Evolutionary conservation across 2,113 vertebrate species (phyloP).

Genomic region (Campylomormyrus numenius): DNA sequence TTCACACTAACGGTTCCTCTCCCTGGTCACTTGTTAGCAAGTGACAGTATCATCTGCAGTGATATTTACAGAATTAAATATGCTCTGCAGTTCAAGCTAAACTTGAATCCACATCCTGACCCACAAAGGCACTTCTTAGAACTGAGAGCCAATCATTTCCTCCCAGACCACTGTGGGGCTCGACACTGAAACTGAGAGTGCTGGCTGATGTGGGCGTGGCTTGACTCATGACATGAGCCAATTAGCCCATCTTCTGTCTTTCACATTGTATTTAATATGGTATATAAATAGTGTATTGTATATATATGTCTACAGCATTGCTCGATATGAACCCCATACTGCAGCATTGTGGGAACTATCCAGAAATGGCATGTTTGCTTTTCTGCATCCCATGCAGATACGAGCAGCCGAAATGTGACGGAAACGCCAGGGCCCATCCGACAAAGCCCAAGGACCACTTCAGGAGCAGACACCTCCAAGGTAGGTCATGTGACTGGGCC

Average conservation of each 20-base stretch:
- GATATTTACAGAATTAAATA: neutral
- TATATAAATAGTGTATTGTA: neutral
- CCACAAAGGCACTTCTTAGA: neutral
- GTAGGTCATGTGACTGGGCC: neutral
- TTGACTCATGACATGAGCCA: neutral
- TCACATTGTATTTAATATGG: neutral
- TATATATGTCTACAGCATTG: neutral
- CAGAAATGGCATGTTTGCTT: neutral
- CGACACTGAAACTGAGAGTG: neutral
- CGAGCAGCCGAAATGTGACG: slow-evolving; percentile 90
- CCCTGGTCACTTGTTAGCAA: neutral
- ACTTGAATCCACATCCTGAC: neutral
- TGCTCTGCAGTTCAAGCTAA: neutral
- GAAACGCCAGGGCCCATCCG: slow-evolving; percentile 81
- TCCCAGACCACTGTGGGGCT: neutral
- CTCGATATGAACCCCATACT: slow-evolving; percentile 9
- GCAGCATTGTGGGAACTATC: slow-evolving; percentile 3
- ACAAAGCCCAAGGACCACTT: slow-evolving; percentile 79
- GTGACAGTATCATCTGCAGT: neutral
- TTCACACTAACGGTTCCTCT: neutral
- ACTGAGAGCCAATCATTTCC: neutral
- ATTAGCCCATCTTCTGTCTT: neutral
- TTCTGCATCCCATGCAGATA: slow-evolving; percentile 61
- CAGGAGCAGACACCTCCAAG: slow-evolving; percentile 77
- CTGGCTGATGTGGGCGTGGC: neutral